A percentile compares a stretch with the other conserved stretches of the same genome.
These are phyloP conservation scores for Caenorhabditis becei DNA, from an alignment of 2,888 invertebrate species.

Conservation along the genomic window DNA sequence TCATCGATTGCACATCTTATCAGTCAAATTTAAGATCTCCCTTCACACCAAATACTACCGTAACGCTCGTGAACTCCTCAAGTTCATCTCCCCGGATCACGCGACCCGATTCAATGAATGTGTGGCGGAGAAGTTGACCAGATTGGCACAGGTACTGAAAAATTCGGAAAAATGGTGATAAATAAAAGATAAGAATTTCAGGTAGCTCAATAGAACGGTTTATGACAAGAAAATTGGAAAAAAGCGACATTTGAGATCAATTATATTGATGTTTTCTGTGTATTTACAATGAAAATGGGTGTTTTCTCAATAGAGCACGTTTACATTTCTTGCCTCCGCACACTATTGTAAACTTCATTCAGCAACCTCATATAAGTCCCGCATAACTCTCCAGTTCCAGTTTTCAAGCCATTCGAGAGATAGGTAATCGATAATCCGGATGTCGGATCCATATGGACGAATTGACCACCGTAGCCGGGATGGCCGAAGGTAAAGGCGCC, in stretches of 20 bases:
- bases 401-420: conserved; percentile 77
- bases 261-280: too few relatives aligned
- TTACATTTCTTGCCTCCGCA: too few relatives aligned
- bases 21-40: conserved; percentile 66
- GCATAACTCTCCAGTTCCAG: conserved; percentile 77
- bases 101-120: conserved; percentile 75
- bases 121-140: conserved; percentile 73
- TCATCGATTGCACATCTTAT: too few relatives aligned
- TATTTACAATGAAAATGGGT: too few relatives aligned
- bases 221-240: not conserved
- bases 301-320: too few relatives aligned
- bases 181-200: not conserved
- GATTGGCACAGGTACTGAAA: conserved; percentile 59
- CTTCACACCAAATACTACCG: conserved; percentile 86
- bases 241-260: not conserved
- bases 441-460: conserved; percentile 73
- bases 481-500: conserved; percentile 77
- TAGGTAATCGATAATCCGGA: conserved; percentile 72
- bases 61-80: conserved; percentile 89
- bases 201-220: conserved; percentile 7
- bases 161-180: not conserved
- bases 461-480: conserved; percentile 79
- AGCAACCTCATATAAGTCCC: conserved; percentile 74
- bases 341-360: conserved; percentile 64
- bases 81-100: conserved; percentile 86